Base-by-base conservation (phyloP, 2,113 vertebrate species). In the Tachysurus vachellii region DNA sequence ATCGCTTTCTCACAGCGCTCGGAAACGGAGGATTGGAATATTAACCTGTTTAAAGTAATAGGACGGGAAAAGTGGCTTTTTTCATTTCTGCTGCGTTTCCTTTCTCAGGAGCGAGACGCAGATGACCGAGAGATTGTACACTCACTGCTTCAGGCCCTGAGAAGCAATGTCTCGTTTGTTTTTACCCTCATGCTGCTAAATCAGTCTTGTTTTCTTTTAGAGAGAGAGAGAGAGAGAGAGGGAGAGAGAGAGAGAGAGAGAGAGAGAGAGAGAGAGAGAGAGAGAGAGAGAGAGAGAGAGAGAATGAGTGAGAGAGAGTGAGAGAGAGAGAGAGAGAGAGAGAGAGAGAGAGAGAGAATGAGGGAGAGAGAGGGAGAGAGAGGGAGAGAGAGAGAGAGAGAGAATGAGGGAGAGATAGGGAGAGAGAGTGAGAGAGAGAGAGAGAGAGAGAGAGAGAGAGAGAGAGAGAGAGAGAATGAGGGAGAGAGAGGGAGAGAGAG, bases 1-100 rank as follows among this genome's bases (percentile, higher is more conserved):
- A 92, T 93, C 91, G 92, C 86, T 94, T 94, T 92, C 92, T 94
- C 92, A 91, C 91, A 91, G 89, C 85, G 91, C 61, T 88, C 88
- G 90, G 85, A 92, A 92, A 94, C 91, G 91, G 90, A 91, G 92
- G 92, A 93, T 93, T 91, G 77, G 88, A 80, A 90, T 88, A 90
- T 94, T 92, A 93, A 92, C 89, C 91, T 85, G 88, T 91, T 92
- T 82, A 54, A 87, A 90, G 88, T 89, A 91, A 90, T 84, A 91
- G 88, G 47, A 80, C 47, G 12, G 61, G 19, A 56, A 64, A 47
- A 31, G 44, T 50, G 56, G 14, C 31, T 21, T 75, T 88, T 91
- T 92, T 92, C 88, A 85, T 93, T 92, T 91, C 80, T 44, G 1
- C 36, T 42, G 36, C 28, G 7, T 12, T 44, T 42, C 12, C 28